Evolutionary conservation across 2,888 invertebrate species (phyloP), one percentile per base, ranked within the genome.

Genomic region (Argyresthia albistria): DNA sequence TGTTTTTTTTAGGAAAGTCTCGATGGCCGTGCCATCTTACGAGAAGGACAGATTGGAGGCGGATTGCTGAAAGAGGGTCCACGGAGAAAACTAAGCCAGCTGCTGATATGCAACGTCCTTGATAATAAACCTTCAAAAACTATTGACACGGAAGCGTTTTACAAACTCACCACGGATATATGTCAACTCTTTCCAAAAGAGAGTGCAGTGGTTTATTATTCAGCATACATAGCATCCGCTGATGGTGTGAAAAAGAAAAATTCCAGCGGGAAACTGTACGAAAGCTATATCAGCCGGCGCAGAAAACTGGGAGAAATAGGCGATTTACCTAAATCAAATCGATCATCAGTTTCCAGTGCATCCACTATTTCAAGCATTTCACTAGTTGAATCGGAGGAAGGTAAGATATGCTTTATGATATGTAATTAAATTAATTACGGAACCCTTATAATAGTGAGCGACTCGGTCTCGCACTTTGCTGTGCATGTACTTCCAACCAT

Each of bases 21-120:
- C 7, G 48, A 48, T 12, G 48, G 35, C 48, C 35, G 48, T 25
- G 48, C 35, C 36, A 48, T 35, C 9, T 35, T 48, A 35, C 7
- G n/a, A 48, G 48, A 48, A 11, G 48, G 48, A 48, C 48, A 48
- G 14, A 42, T 42, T 42, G 16, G 25, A 46, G 11, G 8, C 8
- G 16, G 15, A 25, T 4, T 25, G 11, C 25, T 16, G 15, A 48
- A 48, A 48, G 48, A 48, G 35, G 48, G 48, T 8, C 35, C 35
- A 12, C 35, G 35, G 6, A 48, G 48, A 48, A 48, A 48, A 48
- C 10, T 48, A 35, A 48, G 48, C 36, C 48, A 48, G 48, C 35
- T 48, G 6, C 7, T 48, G 35, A 48, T 48, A 25, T 35, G n/a
- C 10, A 15, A 35, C 36, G 35, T 35, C 15, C 48, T 48, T 48